These are phyloP conservation scores for Pararge aegeria DNA, from an alignment of 1,140 invertebrate genomes.

Conservation along the genomic window DNA sequence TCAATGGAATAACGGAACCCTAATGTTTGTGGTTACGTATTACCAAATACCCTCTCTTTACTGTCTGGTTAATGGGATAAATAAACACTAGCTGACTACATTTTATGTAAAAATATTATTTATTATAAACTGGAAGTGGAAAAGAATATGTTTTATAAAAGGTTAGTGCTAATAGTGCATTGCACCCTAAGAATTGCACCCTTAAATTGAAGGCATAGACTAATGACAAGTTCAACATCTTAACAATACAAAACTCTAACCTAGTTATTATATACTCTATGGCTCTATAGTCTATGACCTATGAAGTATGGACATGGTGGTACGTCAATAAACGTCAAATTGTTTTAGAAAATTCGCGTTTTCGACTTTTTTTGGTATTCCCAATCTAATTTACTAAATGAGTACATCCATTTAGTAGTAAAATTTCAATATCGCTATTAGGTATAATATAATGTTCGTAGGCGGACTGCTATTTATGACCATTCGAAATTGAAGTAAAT, in stretches of 20 bases:
- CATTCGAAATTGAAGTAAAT: constrained; percentile 35
- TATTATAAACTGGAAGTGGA: too few relatives aligned
- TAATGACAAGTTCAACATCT: not conserved
- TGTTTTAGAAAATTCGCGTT: constrained; percentile 27
- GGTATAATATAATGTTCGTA: not conserved
- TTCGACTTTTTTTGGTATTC: constrained; percentile 11
- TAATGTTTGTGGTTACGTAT: too few relatives aligned
- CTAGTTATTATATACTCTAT: not conserved
- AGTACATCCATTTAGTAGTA: constrained; percentile 1
- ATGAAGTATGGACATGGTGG: too few relatives aligned
- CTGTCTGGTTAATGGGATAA: too few relatives aligned
- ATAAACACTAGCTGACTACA: too few relatives aligned
- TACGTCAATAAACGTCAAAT: constrained; percentile 36
- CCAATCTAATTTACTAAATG: not conserved
- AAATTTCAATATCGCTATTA: not conserved
- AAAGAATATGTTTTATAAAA: too few relatives aligned
- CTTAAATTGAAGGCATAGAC: not conserved
- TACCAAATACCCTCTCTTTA: too few relatives aligned
- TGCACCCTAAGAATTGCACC: not conserved
- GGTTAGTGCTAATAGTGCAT: not conserved
- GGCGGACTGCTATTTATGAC: constrained; percentile 27
- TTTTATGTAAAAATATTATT: too few relatives aligned
- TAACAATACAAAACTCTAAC: not conserved
- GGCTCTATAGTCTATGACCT: too few relatives aligned
- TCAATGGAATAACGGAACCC: too few relatives aligned